Base-by-base conservation (phyloP, 2,888 invertebrate species). In the Cordylochernes scorpioides region DNA sequence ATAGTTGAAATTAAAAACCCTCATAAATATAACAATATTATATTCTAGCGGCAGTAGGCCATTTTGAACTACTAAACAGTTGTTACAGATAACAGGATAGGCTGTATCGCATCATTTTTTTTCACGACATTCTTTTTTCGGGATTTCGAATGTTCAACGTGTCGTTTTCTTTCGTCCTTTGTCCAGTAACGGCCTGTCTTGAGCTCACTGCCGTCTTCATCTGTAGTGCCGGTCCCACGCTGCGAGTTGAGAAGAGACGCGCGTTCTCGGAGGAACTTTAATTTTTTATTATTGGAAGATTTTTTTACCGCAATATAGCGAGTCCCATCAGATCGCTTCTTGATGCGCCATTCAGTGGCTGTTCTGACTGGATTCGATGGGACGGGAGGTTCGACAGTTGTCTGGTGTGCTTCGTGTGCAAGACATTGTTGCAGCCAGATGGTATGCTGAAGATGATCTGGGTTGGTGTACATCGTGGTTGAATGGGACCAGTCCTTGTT, bases 151-250 rank as follows among this genome's bases (percentile, higher is more conserved):
- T 64, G 62, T 45, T 71, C 71, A 42, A 71, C 50, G 42, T 74
- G 72, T 24, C 64, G 58, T 44, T 70, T 71, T 3, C 71, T 61
- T 40, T 73, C 72, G 41, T 71, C 71, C 48, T 67, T 65, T 3
- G 63, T 64, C 69, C 72, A 73, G 48, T 71, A 74, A 17, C 69
- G 61, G 5, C 72, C 72, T 12, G 52, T 44, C 59, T 73, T 74
- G 35, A 72, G 57, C 47, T 72, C 72, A 9, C 71, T 71, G 51
- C 67, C 61, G 43, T 74, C 72, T 43, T 74, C 73, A 47, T 74
- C 73, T 0, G 70, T 70, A 1, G 68, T 67, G 30, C 67, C 58
- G 2, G 66, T 66, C 25, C 62, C 60, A 10, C 71, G 55, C 46
- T 72, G 68, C 42, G 67, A 65, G 17, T 60, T 61, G 35, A 71